A percentile compares a stretch with the other conserved stretches of the same genome.
phyloP scores from a whole-genome alignment of 1,140 invertebrate genomes.

The Conus betulinus region DNA sequence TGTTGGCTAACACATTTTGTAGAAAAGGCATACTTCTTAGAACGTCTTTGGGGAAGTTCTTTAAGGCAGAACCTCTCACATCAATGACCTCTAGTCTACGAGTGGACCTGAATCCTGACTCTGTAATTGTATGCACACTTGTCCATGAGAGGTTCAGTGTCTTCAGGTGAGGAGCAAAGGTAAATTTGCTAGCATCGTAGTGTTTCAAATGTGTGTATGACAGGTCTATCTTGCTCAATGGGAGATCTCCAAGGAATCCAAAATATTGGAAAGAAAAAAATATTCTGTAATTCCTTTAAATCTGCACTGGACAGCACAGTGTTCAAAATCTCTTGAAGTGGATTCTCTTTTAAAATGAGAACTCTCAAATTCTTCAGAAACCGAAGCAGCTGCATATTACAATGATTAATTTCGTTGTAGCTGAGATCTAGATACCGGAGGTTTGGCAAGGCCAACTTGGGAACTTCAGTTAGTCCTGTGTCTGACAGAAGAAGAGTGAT shows the following conservation, averaged over 20 bases:
- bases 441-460: neutral
- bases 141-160: conserved; percentile 22
- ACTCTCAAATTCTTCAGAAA: conserved; percentile 16
- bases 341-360: conserved; percentile 27
- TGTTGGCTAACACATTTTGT: conserved; percentile 36
- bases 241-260: neutral
- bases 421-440: conserved; percentile 28
- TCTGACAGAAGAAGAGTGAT: neutral
- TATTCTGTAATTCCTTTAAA: neutral
- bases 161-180: neutral
- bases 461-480: neutral
- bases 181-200: conserved; percentile 16
- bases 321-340: neutral
- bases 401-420: conserved; percentile 7
- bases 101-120: conserved; percentile 45
- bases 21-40: conserved; percentile 36
- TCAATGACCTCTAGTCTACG: conserved; percentile 45
- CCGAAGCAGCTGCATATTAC: neutral
- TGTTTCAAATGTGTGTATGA: neutral
- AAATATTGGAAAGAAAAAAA: neutral
- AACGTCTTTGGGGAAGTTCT: conserved; percentile 29
- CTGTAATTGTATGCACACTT: conserved; percentile 38
- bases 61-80: conserved; percentile 34
- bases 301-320: neutral
- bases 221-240: neutral